Percentiles rank a stretch among this genome's conserved stretches.
Conservation (phyloP, 2,113 vertebrate species). For the Pimephales promelas region DNA sequence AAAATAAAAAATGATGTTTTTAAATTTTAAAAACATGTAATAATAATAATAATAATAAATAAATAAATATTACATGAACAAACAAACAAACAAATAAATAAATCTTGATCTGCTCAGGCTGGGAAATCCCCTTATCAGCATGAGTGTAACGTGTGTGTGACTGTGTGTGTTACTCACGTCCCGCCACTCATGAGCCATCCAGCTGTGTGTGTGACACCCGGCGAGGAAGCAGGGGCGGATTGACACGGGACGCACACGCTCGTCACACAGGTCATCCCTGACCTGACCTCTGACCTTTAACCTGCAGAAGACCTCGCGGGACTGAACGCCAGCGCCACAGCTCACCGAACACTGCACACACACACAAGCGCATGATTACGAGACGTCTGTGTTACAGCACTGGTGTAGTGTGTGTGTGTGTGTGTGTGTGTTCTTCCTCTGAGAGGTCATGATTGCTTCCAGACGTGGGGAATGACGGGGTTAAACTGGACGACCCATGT, state of each 20-base stretch:
- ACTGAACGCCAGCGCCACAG: slow-evolving; percentile 85
- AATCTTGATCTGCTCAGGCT: too few relatives aligned
- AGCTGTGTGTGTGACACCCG: slow-evolving; percentile 76
- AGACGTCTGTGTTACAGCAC: too few relatives aligned
- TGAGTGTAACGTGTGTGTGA: background rate
- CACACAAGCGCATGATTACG: background rate
- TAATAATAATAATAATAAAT: background rate
- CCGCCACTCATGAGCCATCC: slow-evolving; percentile 79
- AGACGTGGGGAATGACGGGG: slow-evolving; percentile 3
- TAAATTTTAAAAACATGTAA: background rate
- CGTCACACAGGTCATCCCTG: slow-evolving; percentile 72
- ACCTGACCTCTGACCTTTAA: slow-evolving; percentile 77
- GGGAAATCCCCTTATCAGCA: too few relatives aligned
- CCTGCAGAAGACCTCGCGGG: slow-evolving; percentile 83
- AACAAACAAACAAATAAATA: background rate
- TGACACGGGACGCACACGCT: slow-evolving; percentile 58
- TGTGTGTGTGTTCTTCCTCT: too few relatives aligned
- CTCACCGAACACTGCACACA: slow-evolving; percentile 84
- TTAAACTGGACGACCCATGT: background rate
- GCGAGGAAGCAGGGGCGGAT: slow-evolving; percentile 71
- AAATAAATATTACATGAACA: background rate
- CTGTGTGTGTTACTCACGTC: slow-evolving; percentile 75
- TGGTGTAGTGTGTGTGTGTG: background rate
- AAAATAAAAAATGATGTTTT: background rate
- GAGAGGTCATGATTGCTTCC: background rate